Evolutionary conservation across 2,113 vertebrate genomes (phyloP), one percentile per base, ranked within the genome.

Genomic region (Anguilla rostrata): DNA sequence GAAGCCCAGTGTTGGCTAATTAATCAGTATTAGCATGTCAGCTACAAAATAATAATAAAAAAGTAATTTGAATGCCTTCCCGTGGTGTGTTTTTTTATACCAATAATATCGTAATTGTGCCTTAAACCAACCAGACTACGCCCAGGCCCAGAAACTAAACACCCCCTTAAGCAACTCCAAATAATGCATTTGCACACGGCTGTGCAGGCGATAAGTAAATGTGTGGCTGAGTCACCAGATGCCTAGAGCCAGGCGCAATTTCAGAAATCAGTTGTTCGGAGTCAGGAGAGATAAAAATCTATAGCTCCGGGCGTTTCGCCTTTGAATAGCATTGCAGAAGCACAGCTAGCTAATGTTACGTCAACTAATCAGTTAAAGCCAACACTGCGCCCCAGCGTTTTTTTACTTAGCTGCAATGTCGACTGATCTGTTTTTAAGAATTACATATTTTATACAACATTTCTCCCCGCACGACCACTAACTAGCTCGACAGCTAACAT

Each of bases 121-220:
- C 60, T 5, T 22, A 22, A 66, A 46, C 71, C 18, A n/a, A 84
- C 34, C 12, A 39, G 83, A 84, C 75, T 79, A 85, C 84, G 84
- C 84, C 84, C 84, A 41, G 56, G 57, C 57, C 57, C 40, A 71
- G 40, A 43, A 57, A 12, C 39, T n/a, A 71, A 40, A 40, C 29
- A 40, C 26, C 60, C 60, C 18, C 49, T 53, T 53, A 53, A 53
- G 49, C 49, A 14, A 53, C 12, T 53, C 8, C 1, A 53, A 53
- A 53, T 53, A 53, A 53, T 14, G 49, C 8, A 53, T 75, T 34
- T 75, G 29, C 11, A 75, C n/a, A 75, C 22, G n/a, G 12, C 71
- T 75, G 8, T 26, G 34, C n/a, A 34, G 71, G 20, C 22, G 60
- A 66, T 66, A 26, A 11, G 60, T 66, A 66, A 66, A 29, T 75